These are phyloP conservation scores for Eupithecia vulgata DNA, from an alignment of 2,888 invertebrate species.

Conservation along the genomic window DNA sequence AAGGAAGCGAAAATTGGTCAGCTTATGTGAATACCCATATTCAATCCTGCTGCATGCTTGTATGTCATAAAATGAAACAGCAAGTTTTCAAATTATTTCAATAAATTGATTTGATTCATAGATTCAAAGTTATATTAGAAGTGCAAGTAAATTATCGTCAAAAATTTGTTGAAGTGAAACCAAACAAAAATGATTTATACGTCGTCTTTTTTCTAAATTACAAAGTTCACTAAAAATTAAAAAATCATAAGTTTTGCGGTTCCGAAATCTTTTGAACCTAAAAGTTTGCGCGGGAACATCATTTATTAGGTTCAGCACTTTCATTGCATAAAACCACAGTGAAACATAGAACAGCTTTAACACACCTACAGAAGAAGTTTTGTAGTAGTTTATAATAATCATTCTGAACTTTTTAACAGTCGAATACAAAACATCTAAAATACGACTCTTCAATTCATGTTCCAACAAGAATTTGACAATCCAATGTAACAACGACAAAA, in stretches of 20 bases:
- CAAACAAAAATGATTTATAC: background rate
- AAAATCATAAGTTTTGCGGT: background rate
- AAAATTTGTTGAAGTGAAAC: no score
- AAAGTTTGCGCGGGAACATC: conserved; percentile 25
- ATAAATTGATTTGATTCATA: no score
- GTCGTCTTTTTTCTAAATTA: background rate
- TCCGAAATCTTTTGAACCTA: background rate
- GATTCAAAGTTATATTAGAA: no score
- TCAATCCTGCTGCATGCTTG: background rate
- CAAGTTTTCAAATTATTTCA: no score
- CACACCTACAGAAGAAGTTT: conserved; percentile 6
- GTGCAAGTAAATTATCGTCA: no score
- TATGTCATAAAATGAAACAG: background rate
- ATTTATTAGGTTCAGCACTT: conserved; percentile 35
- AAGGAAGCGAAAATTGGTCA: background rate
- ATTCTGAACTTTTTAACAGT: background rate
- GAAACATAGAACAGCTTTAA: conserved; percentile 6
- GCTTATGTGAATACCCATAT: background rate
- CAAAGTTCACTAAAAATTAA: background rate
- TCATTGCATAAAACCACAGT: conserved; percentile 22
- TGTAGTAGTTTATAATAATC: background rate
- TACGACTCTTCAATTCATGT: background rate
- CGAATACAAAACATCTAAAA: background rate
- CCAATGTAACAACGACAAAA: background rate
- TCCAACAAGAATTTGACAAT: background rate